Conservation (phyloP, 2,797 vertebrate genomes). For the Menidia menidia region DNA sequence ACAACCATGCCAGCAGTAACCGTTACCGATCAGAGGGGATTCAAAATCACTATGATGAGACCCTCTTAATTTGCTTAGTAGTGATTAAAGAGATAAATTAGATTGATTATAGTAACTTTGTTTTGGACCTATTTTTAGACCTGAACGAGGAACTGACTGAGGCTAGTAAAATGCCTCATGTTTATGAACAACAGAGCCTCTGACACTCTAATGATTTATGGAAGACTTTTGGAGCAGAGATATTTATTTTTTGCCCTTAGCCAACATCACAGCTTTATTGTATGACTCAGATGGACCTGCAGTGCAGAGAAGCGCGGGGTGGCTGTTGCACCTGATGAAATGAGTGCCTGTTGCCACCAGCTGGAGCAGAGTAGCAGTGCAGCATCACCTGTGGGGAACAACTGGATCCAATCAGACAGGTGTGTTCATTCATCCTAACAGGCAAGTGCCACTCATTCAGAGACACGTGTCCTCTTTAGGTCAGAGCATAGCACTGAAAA, state of each 20-base stretch:
- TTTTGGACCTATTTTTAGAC: slow-evolving; percentile 15
- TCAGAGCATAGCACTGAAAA: slow-evolving; percentile 30
- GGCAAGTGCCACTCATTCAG: slow-evolving; percentile 31
- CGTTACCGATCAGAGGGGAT: slow-evolving; percentile 22
- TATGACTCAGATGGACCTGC: slow-evolving; percentile 42
- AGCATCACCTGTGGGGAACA: slow-evolving; percentile 75
- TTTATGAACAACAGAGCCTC: slow-evolving; percentile 23
- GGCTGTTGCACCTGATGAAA: slow-evolving; percentile 52
- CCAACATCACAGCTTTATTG: slow-evolving; percentile 15
- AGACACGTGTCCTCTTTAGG: slow-evolving; percentile 8
- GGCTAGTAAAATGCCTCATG: slow-evolving; percentile 29
- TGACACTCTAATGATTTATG: slow-evolving; percentile 33
- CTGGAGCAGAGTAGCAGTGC: slow-evolving; percentile 77
- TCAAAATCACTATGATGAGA: slow-evolving; percentile 29
- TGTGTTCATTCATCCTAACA: slow-evolving; percentile 60
- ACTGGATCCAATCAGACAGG: slow-evolving; percentile 61
- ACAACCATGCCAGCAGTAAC: slow-evolving; percentile 7
- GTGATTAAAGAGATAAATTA: slow-evolving; percentile 44
- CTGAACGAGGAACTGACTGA: slow-evolving; percentile 37
- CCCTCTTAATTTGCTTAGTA: slow-evolving; percentile 33
- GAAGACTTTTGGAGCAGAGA: slow-evolving; percentile 14
- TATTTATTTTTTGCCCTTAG: slow-evolving; percentile 40
- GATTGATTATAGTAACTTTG: slow-evolving; percentile 43
- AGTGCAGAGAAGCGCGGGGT: slow-evolving; percentile 20
- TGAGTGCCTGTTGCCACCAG: slow-evolving; percentile 81